Conservation (phyloP, 2,797 vertebrate genomes). For the Valencia hispanica region DNA sequence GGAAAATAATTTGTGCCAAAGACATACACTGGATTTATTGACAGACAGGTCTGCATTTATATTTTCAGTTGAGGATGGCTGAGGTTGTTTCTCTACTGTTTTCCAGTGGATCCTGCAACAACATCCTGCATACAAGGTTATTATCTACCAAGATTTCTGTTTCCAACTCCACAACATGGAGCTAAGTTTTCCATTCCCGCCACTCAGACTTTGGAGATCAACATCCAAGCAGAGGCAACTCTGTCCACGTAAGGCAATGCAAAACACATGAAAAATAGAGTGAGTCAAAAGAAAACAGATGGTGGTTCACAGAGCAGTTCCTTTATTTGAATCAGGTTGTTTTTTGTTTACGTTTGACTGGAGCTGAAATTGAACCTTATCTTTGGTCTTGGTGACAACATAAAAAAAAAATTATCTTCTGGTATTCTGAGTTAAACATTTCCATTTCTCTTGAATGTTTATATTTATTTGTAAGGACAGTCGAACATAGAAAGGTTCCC, state of each 20-base stretch:
- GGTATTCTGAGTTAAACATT: not conserved
- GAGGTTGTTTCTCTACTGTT: not conserved
- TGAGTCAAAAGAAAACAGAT: not conserved
- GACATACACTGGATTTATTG: no score
- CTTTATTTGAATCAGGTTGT: not conserved
- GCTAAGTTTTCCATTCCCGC: not conserved
- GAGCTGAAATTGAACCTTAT: not conserved
- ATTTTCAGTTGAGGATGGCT: not conserved
- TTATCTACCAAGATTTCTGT: not conserved
- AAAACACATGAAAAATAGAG: not conserved
- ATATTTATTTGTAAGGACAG: not conserved
- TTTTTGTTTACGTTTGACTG: not conserved
- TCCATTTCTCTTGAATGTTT: not conserved
- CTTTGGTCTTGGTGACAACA: not conserved
- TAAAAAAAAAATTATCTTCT: not conserved
- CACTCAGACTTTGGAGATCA: not conserved
- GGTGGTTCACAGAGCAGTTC: not conserved
- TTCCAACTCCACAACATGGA: not conserved
- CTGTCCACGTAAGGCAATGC: not conserved
- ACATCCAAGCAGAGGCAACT: not conserved
- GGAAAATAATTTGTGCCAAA: no score
- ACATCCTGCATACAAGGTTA: not conserved
- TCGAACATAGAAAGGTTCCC: not conserved
- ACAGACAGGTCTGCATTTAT: not conserved
- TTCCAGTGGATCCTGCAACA: not conserved